phyloP scores from a whole-genome alignment of 1,140 invertebrate genomes.

The Samia ricini region DNA sequence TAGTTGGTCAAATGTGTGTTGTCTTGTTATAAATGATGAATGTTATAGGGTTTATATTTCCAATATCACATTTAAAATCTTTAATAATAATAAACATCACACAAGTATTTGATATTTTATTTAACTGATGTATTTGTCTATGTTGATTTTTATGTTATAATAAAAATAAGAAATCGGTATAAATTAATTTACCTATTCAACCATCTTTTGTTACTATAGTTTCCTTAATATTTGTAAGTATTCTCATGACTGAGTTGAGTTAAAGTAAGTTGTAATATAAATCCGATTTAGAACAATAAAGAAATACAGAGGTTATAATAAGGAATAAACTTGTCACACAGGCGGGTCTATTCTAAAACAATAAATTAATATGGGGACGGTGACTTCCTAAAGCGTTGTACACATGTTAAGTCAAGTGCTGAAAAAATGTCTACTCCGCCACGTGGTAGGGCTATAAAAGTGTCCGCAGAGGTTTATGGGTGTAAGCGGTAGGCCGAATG shows the following conservation, averaged over 20 bases:
- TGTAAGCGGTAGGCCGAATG: conserved; percentile 70
- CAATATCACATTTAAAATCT: conserved; percentile 26
- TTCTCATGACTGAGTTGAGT: background rate
- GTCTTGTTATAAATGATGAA: conserved; percentile 52
- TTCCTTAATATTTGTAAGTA: background rate
- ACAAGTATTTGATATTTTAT: too few relatives aligned
- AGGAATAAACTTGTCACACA: conserved; percentile 21
- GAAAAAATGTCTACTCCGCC: conserved; percentile 67
- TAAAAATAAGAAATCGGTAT: too few relatives aligned
- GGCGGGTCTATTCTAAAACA: conserved; percentile 68
- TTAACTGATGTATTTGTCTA: too few relatives aligned
- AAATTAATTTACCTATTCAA: too few relatives aligned
- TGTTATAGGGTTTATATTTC: conserved; percentile 24
- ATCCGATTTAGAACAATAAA: background rate
- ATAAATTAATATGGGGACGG: conserved; percentile 63
- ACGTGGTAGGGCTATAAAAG: conserved; percentile 75
- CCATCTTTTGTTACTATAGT: too few relatives aligned
- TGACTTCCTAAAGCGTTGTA: conserved; percentile 52
- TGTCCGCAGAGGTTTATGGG: conserved; percentile 72
- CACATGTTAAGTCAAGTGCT: conserved; percentile 70
- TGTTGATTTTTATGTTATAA: too few relatives aligned
- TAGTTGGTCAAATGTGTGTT: conserved; percentile 69
- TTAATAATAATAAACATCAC: background rate
- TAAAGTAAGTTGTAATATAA: background rate
- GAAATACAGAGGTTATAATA: background rate